A percentile compares a stretch with the other conserved stretches of the same genome.
phyloP scores from a whole-genome alignment of 2,797 vertebrate species.

The Dicrostonyx torquatus region DNA sequence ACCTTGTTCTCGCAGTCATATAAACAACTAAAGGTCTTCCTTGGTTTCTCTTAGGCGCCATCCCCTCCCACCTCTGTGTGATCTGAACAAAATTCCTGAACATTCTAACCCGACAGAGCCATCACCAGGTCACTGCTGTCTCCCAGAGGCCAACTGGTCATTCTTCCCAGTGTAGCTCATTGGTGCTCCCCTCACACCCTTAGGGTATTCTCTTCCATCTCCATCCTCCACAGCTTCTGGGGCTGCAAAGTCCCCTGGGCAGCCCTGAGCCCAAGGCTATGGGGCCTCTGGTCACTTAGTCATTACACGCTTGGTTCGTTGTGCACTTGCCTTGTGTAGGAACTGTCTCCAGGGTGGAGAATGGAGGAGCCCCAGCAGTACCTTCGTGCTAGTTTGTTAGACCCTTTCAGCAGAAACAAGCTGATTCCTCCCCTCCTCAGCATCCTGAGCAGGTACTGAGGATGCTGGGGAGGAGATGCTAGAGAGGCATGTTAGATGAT shows the following conservation, averaged over 20 bases:
- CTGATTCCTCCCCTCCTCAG: background rate
- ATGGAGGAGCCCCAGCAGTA: background rate
- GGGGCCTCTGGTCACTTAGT: background rate
- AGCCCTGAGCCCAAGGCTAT: background rate
- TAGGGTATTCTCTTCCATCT: background rate
- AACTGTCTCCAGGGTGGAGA: background rate
- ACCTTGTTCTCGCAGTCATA: background rate
- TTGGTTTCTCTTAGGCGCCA: background rate
- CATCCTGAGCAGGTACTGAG: background rate
- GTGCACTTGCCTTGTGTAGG: background rate
- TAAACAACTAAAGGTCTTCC: background rate
- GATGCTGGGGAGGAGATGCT: background rate
- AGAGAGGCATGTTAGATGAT: background rate
- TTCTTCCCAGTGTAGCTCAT: background rate
- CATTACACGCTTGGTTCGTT: background rate
- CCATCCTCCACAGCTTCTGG: background rate
- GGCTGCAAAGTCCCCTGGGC: rapidly evolving
- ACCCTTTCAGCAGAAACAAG: background rate
- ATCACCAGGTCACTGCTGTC: background rate
- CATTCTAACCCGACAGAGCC: background rate
- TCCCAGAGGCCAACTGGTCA: background rate
- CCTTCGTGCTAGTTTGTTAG: background rate
- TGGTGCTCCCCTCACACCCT: background rate
- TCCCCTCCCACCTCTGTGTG: background rate
- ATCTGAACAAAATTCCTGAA: background rate